These are phyloP conservation scores for Eurois occulta DNA, from an alignment of 2,888 invertebrate species.

Conservation along the genomic window DNA sequence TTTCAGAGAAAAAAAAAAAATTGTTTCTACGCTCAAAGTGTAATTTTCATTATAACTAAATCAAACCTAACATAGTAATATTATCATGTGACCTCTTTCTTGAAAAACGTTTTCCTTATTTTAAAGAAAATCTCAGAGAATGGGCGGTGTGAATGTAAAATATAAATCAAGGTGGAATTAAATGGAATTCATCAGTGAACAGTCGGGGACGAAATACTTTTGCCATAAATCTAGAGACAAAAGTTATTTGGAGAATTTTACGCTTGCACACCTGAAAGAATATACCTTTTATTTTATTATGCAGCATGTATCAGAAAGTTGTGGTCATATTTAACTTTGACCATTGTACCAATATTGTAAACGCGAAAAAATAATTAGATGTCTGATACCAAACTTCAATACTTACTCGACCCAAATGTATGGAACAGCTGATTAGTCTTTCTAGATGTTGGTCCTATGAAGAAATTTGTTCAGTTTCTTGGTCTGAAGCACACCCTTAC, in stretches of 20 bases:
- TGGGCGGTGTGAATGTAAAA: slow-evolving; percentile 41
- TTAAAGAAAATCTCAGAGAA: slow-evolving; percentile 41
- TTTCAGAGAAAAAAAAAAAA: slow-evolving; percentile 3
- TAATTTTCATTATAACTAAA: slow-evolving; percentile 49
- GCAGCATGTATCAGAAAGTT: neutral
- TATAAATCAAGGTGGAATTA: slow-evolving; percentile 45
- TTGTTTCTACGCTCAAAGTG: neutral
- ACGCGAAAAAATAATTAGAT: neutral
- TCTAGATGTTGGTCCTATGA: neutral
- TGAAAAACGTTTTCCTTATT: slow-evolving; percentile 42
- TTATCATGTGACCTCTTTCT: slow-evolving; percentile 23
- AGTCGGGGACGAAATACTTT: slow-evolving; percentile 41
- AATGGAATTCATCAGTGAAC: slow-evolving; percentile 46
- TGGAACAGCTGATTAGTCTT: too few relatives aligned
- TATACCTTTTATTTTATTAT: neutral
- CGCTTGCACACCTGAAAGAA: neutral
- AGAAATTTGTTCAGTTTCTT: neutral
- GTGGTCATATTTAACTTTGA: neutral
- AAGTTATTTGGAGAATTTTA: slow-evolving; percentile 31
- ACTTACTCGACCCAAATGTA: neutral
- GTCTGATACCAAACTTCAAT: neutral
- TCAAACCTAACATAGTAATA: slow-evolving; percentile 27
- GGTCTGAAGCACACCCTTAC: neutral
- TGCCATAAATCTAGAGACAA: slow-evolving; percentile 49
- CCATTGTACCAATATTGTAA: neutral